Evolutionary conservation across 2,797 vertebrate genomes (phyloP).

Genomic region (Holocentrus rufus): DNA sequence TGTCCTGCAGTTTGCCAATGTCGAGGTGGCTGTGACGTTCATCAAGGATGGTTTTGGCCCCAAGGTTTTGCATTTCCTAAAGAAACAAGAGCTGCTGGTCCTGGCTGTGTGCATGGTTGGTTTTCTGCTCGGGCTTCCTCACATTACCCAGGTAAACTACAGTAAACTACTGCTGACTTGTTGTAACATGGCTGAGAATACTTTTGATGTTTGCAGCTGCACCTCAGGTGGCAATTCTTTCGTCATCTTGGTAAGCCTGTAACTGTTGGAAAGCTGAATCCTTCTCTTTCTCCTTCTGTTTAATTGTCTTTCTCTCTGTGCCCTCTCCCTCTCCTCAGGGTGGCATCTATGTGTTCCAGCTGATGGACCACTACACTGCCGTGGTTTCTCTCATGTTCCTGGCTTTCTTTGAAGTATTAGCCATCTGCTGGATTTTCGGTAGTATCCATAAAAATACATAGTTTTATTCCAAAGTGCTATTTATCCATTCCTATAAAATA

Average conservation of each 20-base stretch:
- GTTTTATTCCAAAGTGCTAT: not conserved
- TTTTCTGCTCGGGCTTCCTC: slow-evolving; percentile 80
- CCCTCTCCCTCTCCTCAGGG: slow-evolving; percentile 53
- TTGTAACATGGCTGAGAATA: not conserved
- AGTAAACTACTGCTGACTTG: not conserved
- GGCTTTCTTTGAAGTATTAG: slow-evolving; percentile 81
- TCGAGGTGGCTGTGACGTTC: slow-evolving; percentile 80
- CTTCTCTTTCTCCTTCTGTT: not conserved
- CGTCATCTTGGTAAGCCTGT: not conserved
- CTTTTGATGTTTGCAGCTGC: not conserved
- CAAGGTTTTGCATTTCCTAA: slow-evolving; percentile 64
- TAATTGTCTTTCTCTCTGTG: not conserved
- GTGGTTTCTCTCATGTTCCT: slow-evolving; percentile 82
- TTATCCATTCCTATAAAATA: not conserved
- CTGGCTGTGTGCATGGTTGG: slow-evolving; percentile 69
- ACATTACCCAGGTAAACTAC: slow-evolving; percentile 77
- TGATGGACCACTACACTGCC: slow-evolving; percentile 84
- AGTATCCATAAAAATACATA: slow-evolving; percentile 10
- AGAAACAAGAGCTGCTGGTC: slow-evolving; percentile 77
- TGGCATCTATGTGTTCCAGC: slow-evolving; percentile 83
- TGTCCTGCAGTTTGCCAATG: slow-evolving; percentile 77
- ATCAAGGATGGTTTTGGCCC: slow-evolving; percentile 79
- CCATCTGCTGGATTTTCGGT: slow-evolving; percentile 83
- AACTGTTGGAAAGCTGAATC: not conserved
- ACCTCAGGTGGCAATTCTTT: not conserved